Evolutionary conservation across 2,888 invertebrate species (phyloP), one percentile per base, ranked within the genome.

Genomic region (Ennomos quercinarius): DNA sequence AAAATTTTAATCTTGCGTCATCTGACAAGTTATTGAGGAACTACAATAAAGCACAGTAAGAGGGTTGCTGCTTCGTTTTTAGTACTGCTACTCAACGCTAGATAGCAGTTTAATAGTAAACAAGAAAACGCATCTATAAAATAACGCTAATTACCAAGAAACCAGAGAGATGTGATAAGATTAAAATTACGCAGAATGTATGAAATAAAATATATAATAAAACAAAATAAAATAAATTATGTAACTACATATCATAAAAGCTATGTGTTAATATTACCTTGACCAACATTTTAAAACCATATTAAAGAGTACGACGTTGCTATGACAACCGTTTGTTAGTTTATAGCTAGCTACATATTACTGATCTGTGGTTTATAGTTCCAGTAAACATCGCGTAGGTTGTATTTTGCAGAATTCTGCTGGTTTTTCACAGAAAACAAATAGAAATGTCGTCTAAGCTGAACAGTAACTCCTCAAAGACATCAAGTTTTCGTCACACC

Each of bases 41-140:
- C 38, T 46, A 43, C n/a, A 2, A 1, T 36, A 27, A 27, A 27
- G 10, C 8, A 12, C 2, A n/a, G 10, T 11, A 11, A 12, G 43
- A 45, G 1, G 10, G 9, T 5, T 17, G 27, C n/a, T 40, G 5
- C 10, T 46, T 40, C 6, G 10, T 17, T 17, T 17, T 17, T 52
- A 48, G 46, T 74, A 50, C 17, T 11, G 34, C 78, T 73, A 78
- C 44, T 77, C 36, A 9, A 35, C 67, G 43, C 67, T 71, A 80
- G 80, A 74, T 76, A 75, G 62, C 73, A 37, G 48, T 9, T 36
- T 62, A 12, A 0, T 47, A 10, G 10, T 17, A 35, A 43, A n/a
- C 9, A 43, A 9, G 13, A 17, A 27, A 27, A 27, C n/a, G 4
- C 17, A 27, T 27, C 6, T 1, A 27, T 27, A 3, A 27, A 27